Base-by-base conservation (phyloP, 2,888 invertebrate species). In the Bhutanitis thaidina region DNA sequence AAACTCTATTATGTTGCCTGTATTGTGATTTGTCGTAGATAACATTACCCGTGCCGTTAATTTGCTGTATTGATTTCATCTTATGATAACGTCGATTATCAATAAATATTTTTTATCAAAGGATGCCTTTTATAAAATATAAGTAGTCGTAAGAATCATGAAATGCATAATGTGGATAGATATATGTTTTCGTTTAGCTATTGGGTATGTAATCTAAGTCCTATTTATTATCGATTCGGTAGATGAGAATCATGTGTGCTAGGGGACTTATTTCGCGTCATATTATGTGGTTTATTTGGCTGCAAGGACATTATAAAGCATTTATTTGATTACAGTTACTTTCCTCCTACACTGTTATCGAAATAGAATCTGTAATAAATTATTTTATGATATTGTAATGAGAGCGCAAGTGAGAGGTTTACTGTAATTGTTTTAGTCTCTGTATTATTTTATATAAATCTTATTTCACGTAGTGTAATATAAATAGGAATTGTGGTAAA, bases 101-200 rank as follows among this genome's bases (percentile, higher is more conserved):
- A 43, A 73, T 72, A 69, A 72, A 77, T 78, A 74, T 69, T 80
- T 80, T 81, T 60, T 67, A 67, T 67, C 77, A 81, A 85, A 74
- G 68, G 86, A 81, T 87, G 87, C 87, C 87, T 87, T 87, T 84
- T 85, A 80, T 80, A 80, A 77, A 69, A 66, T 80, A 75, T 87
- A 86, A 86, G 86, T 88, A 86, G 84, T 63, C 70, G 59, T 86
- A 84, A 85, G 62, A 67, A 76, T 74, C 68, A 70, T 74, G 74
- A 69, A 34, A 34, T 71, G 77, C 77, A 79, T 85, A 76, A 79
- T 85, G 74, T 77, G 73, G 75, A 74, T 76, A 79, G 75, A 69
- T 61, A 69, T 79, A 77, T 76, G 53, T 74, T 78, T 80, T 68
- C 61, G 63, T 72, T 77, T 70, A 68, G 80, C 81, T 80, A 78